Base-by-base conservation (phyloP, 2,113 vertebrate genomes). In the Equus quagga region DNA sequence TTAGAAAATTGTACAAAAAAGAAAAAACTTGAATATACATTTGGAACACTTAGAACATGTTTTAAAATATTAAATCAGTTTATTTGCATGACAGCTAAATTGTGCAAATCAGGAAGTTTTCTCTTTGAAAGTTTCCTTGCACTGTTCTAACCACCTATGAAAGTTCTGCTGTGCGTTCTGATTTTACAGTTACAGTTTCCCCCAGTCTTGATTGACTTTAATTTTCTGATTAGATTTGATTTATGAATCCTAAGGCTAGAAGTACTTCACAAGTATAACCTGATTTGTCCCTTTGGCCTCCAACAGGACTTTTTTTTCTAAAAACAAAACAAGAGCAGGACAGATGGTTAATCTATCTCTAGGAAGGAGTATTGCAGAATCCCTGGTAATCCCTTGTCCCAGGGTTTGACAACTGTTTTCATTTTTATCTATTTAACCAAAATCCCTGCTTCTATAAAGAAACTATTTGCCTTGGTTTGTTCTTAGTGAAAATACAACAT, bases 241-340 rank as follows among this genome's bases (percentile, higher is more conserved):
- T 97, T 89, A 60, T 86, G 83, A 93, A 58, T 94, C 83, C 23
- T 64, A 93, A 87, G 46, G 19, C 36, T 96, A 89, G 64, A 89
- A 94, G 41, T 94, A 51, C 11, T 90, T 18, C 23, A 84, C 31
- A 82, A 36, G 3, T 93, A 75, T n/a, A 96, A 95, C 12, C 26
- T 94, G 4, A 21, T 82, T 92, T 81, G 82, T 60, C 54, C 18
- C 51, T 89, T 75, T 69, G 58, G 24, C 73, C 28, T 90, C 51
- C 11, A 69, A 5, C 15, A 82, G 75, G 8, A 58, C 41, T 23
- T n/a, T 54, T 33, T 73, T 62, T 33, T 73, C 44, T n/a, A 44
- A 62, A 82, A 82, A 82, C 26, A 44, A 44, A 62, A 41, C 3
- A 67, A 60, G 96, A 76, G 23, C 60, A 83, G 56, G 44, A 60